Base-by-base conservation (phyloP, 1,140 invertebrate species). In the Artemia franciscana region DNA sequence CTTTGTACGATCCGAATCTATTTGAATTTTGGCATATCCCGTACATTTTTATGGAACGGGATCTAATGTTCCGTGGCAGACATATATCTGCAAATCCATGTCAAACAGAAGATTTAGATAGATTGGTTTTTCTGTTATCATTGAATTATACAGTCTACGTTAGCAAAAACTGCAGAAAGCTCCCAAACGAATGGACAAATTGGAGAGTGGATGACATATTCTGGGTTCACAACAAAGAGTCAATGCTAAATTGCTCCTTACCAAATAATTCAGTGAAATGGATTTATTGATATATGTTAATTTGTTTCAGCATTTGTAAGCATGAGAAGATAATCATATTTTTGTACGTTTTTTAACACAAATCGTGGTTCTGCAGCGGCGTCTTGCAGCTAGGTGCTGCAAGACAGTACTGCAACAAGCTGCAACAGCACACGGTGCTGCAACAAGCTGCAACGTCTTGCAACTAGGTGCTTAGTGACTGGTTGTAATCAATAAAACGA, bases 41-140 rank as follows among this genome's bases (percentile, higher is more conserved):
- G 59, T 70, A 72, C 64, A 66, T 72, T n/a, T 70, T 72, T 62
- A 72, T 70, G 69, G 71, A 71, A 65, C 71, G 71, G 71, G 30
- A 27, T 26, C 26, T 60, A 23, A 60, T 60, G 60, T 60, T 60
- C 21, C 60, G 30, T 24, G 26, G 60, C 24, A 26, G 30, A 26
- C 60, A 60, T 21, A 28, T 28, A 39, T 30, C 30, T 5, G 60
- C 23, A 18, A 30, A 26, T 5, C 60, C 60, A 5, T 60, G 60
- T 26, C 25, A 21, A 18, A 26, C 25, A 15, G 23, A 26, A 26
- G 18, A 60, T 27, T 39, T 60, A 27, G 26, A 60, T 26, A 30
- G 23, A 15, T 24, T 60, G 25, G 30, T 60, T 9, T 26, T 27
- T n/a, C 28, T 28, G 15, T 60, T 30, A n/a, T n/a, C 24, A 18